Conservation (phyloP, 2,797 vertebrate species). For the Spinus olivaceus region DNA sequence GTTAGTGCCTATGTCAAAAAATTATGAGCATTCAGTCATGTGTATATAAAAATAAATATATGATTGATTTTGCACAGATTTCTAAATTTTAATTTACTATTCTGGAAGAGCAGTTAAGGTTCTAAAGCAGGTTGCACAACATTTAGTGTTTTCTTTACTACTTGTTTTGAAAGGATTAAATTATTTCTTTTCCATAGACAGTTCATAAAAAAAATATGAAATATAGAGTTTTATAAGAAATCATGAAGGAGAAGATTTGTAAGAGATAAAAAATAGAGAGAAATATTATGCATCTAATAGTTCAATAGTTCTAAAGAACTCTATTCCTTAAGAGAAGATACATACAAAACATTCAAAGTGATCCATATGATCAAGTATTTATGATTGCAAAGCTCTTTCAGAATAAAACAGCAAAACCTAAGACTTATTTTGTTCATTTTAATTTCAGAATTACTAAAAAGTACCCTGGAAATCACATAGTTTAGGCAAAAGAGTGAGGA, state of each 20-base stretch:
- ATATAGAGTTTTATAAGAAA: not conserved
- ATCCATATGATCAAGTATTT: not conserved
- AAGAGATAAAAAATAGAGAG: not conserved
- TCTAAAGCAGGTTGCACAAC: no score
- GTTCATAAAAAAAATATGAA: not conserved
- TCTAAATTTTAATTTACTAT: not conserved
- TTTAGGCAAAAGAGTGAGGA: not conserved
- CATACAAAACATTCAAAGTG: not conserved
- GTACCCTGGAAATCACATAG: not conserved
- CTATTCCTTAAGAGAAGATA: not conserved
- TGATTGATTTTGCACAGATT: rapidly evolving
- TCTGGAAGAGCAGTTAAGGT: no score
- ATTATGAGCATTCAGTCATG: not conserved
- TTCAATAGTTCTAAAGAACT: not conserved
- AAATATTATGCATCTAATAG: not conserved
- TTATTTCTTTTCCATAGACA: not conserved
- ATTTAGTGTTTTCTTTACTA: no score
- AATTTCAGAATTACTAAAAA: not conserved
- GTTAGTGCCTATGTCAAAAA: not conserved
- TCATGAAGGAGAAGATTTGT: not conserved
- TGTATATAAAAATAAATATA: not conserved
- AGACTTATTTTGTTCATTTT: not conserved
- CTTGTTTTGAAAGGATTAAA: not conserved
- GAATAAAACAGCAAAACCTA: not conserved
- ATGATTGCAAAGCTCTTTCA: not conserved